Conservation (phyloP, 2,113 vertebrate species). For the Scatophagus argus region DNA sequence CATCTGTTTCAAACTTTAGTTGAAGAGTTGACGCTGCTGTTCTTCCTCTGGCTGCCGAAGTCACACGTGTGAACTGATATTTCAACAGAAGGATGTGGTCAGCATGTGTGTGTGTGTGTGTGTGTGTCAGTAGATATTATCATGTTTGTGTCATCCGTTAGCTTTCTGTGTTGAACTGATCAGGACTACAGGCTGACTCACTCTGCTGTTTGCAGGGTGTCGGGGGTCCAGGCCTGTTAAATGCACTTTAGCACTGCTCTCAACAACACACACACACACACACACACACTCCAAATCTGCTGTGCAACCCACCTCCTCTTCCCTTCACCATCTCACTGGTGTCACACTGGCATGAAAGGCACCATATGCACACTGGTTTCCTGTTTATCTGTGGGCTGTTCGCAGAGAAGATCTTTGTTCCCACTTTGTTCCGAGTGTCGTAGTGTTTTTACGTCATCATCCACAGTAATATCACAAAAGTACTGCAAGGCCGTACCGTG, state of each 20-base stretch:
- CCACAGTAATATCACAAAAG: not conserved
- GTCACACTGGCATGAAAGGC: conserved; percentile 28
- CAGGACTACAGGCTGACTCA: conserved; percentile 52
- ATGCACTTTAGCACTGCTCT: conserved; percentile 46
- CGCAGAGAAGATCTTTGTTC: not conserved
- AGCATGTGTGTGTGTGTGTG: too few relatives aligned
- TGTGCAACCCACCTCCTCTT: conserved; percentile 38
- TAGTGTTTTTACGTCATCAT: not conserved
- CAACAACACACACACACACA: conserved; percentile 35
- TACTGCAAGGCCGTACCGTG: not conserved
- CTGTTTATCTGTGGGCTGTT: not conserved
- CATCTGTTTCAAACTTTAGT: too few relatives aligned
- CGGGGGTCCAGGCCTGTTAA: conserved; percentile 51
- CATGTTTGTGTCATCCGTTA: conserved; percentile 10
- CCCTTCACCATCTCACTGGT: conserved; percentile 32
- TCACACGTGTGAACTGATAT: too few relatives aligned
- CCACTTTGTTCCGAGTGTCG: not conserved
- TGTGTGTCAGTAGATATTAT: not conserved
- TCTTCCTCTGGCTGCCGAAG: too few relatives aligned
- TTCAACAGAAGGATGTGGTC: too few relatives aligned
- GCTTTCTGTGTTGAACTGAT: conserved; percentile 18
- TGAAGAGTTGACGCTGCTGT: too few relatives aligned
- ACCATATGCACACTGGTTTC: conserved; percentile 25
- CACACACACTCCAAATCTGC: conserved; percentile 18
- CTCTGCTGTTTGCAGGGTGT: conserved; percentile 28